Evolutionary conservation across 2,797 vertebrate genomes (phyloP).

Genomic region (Paramormyrops hopkinsi): DNA sequence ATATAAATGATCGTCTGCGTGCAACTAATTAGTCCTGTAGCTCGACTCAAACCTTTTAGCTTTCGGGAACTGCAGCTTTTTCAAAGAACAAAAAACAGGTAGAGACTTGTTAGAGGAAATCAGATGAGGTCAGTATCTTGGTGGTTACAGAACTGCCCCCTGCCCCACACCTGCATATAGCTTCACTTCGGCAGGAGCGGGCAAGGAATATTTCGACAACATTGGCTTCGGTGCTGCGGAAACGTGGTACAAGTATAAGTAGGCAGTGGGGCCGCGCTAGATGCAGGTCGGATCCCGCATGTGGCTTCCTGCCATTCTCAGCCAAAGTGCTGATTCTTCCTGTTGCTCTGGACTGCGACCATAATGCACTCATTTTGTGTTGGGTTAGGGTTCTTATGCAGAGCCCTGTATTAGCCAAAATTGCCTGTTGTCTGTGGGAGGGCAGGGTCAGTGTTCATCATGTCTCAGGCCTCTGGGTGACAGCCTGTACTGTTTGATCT

Average conservation of each 20-base stretch:
- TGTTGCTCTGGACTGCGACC: not conserved
- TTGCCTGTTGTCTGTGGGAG: not conserved
- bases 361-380: not conserved
- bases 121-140: not conserved
- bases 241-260: not conserved
- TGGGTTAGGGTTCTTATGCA: not conserved
- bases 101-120: not conserved
- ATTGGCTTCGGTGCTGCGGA: not conserved
- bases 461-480: not conserved
- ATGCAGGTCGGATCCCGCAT: not conserved
- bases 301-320: slow-evolving; percentile 9
- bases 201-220: not conserved
- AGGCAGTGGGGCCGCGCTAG: not conserved
- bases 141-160: not conserved
- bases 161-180: not conserved
- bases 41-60: not conserved
- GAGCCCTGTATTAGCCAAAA: not conserved
- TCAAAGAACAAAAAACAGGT: not conserved
- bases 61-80: not conserved
- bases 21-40: not conserved
- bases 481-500: not conserved
- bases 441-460: not conserved
- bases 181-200: not conserved
- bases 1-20: not conserved
- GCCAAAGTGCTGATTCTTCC: not conserved